Conservation (phyloP, 2,888 invertebrate genomes). For the Drosophila nr. fundita region DNA sequence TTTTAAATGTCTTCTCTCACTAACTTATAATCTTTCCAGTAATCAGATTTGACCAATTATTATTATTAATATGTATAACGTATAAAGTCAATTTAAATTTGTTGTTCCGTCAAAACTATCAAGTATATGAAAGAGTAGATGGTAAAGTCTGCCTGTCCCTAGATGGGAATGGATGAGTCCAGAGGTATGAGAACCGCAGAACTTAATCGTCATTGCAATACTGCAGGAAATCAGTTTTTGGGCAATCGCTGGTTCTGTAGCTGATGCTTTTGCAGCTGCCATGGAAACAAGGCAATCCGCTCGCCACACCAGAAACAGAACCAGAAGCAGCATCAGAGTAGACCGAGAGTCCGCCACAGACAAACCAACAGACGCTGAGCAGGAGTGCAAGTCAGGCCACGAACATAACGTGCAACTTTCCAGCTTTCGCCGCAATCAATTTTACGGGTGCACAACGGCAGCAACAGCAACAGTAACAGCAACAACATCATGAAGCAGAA, state of each 20-base stretch:
- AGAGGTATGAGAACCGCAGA: not conserved
- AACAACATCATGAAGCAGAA: slow-evolving; percentile 50
- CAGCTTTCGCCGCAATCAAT: slow-evolving; percentile 82
- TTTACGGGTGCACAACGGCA: slow-evolving; percentile 75
- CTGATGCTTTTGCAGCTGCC: slow-evolving; percentile 22
- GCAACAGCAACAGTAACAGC: slow-evolving; percentile 41
- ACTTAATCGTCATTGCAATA: slow-evolving; percentile 37
- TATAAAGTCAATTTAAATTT: not conserved
- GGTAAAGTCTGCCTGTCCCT: no score
- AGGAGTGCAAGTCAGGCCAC: slow-evolving; percentile 77
- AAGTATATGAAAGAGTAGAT: not conserved
- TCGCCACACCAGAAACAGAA: slow-evolving; percentile 52
- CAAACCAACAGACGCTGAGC: slow-evolving; percentile 42
- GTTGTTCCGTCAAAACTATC: not conserved
- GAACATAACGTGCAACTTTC: slow-evolving; percentile 82
- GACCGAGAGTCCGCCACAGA: slow-evolving; percentile 20
- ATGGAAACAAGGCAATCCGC: slow-evolving; percentile 59
- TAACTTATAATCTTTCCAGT: not conserved
- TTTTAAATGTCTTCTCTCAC: not conserved
- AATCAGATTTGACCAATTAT: not conserved
- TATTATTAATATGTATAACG: not conserved
- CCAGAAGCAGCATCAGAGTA: slow-evolving; percentile 35
- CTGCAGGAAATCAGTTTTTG: slow-evolving; percentile 51
- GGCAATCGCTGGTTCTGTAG: slow-evolving; percentile 8
- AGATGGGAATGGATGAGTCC: not conserved